A percentile compares a stretch with the other conserved stretches of the same genome.
Evolutionary conservation across 1,140 invertebrate genomes (phyloP).

Genomic region (Diuraphis noxia): DNA sequence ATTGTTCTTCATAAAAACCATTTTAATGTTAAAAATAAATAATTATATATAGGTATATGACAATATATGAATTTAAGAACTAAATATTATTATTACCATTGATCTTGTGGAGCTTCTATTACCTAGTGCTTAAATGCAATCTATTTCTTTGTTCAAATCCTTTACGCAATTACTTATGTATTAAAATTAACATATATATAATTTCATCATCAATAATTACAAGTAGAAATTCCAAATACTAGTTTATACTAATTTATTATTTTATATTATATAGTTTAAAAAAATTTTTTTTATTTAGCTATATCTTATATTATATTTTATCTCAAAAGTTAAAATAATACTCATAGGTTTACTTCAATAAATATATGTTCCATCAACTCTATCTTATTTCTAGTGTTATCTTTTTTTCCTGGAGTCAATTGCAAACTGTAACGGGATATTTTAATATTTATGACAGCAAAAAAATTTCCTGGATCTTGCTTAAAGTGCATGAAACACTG

Average conservation of each 20-base stretch:
- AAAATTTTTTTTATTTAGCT: too few species aligned
- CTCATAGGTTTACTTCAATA: not conserved
- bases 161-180: not conserved
- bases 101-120: not conserved
- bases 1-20: not conserved
- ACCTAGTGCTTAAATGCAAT: not conserved
- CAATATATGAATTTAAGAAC: too few species aligned
- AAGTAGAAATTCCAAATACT: not conserved
- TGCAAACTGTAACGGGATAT: not conserved
- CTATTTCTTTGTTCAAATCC: not conserved
- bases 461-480: not conserved
- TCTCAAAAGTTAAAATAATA: too few species aligned
- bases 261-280: not conserved
- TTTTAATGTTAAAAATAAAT: too few species aligned
- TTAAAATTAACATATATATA: not conserved
- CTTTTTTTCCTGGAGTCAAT: not conserved
- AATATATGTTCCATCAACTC: not conserved
- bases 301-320: too few species aligned
- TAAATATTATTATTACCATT: not conserved
- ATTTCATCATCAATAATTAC: not conserved
- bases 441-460: not conserved
- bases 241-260: not conserved
- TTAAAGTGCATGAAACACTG: not conserved
- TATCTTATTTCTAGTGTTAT: not conserved
- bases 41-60: too few species aligned